Evolutionary conservation across 2,113 vertebrate species (phyloP).

Genomic region (Scophthalmus maximus): DNA sequence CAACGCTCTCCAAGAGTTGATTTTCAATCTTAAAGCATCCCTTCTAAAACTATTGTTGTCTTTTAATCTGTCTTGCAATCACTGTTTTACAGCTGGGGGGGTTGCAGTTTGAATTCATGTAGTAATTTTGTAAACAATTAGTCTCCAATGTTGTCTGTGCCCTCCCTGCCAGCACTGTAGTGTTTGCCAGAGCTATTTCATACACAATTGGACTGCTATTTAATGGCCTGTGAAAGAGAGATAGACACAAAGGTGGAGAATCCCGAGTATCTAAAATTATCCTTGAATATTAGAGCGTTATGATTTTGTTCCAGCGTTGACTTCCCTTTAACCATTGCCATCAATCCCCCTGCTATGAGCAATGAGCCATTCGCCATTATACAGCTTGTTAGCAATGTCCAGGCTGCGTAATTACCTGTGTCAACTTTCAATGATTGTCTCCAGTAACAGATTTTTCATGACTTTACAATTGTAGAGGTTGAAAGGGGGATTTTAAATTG

Average conservation of each 20-base stretch:
- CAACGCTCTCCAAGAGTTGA: background rate
- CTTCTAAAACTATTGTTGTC: background rate
- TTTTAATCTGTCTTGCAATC: background rate
- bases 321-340: slow-evolving; percentile 74
- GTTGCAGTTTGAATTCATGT: slow-evolving; percentile 11
- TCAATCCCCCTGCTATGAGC: slow-evolving; percentile 73
- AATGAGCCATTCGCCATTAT: slow-evolving; percentile 79
- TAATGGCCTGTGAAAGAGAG: slow-evolving; percentile 77
- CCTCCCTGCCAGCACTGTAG: slow-evolving; percentile 33
- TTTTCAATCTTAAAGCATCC: background rate
- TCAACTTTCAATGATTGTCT: slow-evolving; percentile 77
- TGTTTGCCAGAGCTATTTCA: slow-evolving; percentile 74
- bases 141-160: slow-evolving; percentile 20
- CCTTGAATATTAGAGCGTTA: slow-evolving; percentile 71
- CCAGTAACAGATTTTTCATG: slow-evolving; percentile 72
- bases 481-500: slow-evolving; percentile 36
- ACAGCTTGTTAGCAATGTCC: slow-evolving; percentile 80
- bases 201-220: slow-evolving; percentile 72
- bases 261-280: slow-evolving; percentile 74
- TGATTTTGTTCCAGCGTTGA: slow-evolving; percentile 75
- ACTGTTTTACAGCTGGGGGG: slow-evolving; percentile 13
- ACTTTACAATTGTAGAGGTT: slow-evolving; percentile 66
- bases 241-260: slow-evolving; percentile 56
- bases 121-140: slow-evolving; percentile 28
- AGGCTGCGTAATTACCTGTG: slow-evolving; percentile 82